Evolutionary conservation across 2,113 vertebrate species (phyloP).

Genomic region (Microtus pennsylvanicus): DNA sequence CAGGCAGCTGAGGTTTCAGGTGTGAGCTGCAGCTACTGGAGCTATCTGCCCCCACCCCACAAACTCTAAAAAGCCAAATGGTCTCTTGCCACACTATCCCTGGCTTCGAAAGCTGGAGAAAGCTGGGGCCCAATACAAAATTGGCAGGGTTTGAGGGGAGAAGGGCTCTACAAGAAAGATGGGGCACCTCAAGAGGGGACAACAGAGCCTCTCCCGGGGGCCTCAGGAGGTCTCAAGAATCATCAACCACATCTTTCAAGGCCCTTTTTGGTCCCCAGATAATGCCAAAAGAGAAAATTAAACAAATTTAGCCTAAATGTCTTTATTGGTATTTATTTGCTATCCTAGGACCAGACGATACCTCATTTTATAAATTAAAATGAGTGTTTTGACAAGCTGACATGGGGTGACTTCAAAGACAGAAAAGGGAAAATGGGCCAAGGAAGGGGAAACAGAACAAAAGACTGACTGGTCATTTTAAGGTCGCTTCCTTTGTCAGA

Average conservation of each 20-base stretch:
- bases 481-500: neutral
- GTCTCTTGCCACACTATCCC: neutral
- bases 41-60: neutral
- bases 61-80: neutral
- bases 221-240: neutral
- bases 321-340: neutral
- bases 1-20: neutral
- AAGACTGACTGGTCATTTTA: neutral
- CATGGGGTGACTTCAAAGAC: neutral
- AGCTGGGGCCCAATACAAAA: neutral
- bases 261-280: neutral
- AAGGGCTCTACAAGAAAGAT: neutral
- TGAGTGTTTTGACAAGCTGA: neutral
- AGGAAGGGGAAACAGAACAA: neutral
- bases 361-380: neutral
- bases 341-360: neutral
- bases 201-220: neutral
- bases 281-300: neutral
- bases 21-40: accelerated
- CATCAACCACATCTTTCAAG: neutral
- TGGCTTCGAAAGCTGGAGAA: neutral
- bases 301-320: neutral
- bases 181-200: neutral
- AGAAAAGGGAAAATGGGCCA: neutral
- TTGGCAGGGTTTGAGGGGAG: neutral